Base-by-base conservation (phyloP, 2,888 invertebrate species). In the Oscheius sp. region DNA sequence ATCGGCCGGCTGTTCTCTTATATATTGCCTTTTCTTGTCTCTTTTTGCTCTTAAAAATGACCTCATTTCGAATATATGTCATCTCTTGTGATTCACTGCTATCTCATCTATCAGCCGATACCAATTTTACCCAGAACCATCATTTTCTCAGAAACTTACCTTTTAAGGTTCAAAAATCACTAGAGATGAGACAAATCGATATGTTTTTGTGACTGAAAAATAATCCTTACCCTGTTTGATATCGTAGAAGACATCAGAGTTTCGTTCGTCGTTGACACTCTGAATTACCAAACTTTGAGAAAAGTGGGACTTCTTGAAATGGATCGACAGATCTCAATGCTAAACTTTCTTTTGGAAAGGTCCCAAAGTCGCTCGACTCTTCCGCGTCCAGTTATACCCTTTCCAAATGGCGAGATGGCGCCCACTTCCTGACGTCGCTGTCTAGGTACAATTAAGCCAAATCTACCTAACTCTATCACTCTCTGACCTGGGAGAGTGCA, bases 1-100 rank as follows among this genome's bases (percentile, higher is more conserved):
- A 51, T 55, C 60, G 62, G 60, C 66, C 72, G 50, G 63, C 72
- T 72, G 72, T 72, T 72, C 72, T 63, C 72, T 58, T 68, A 68
- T 68, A 68, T 53, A 68, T 68, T 68, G 55, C 68, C 42, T 53
- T 51, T 55, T 68, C 32, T 55, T 37, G 33, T 42, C 42, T 42
- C 42, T 42, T 42, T 42, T 42, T 42, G 3, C 42, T 42, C 7
- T 42, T 42, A 42, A 42, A 21, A 42, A 42, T 42, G 42, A 42
- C 42, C 42, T 42, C 42, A 42, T 42, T 42, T 42, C 7, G 42
- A 42, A 42, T 42, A 3, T 42, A 7, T 42, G 42, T 42, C 42
- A 42, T 42, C 42, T 42, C 7, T 5, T 42, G 4, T 42, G 3
- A 42, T 42, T 42, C 42, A 42, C 42, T 42, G 42, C 3, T 42